Percentiles rank a stretch among this genome's conserved stretches.
Conservation (phyloP, 2,797 vertebrate genomes). For the Acropternis orthonyx region DNA sequence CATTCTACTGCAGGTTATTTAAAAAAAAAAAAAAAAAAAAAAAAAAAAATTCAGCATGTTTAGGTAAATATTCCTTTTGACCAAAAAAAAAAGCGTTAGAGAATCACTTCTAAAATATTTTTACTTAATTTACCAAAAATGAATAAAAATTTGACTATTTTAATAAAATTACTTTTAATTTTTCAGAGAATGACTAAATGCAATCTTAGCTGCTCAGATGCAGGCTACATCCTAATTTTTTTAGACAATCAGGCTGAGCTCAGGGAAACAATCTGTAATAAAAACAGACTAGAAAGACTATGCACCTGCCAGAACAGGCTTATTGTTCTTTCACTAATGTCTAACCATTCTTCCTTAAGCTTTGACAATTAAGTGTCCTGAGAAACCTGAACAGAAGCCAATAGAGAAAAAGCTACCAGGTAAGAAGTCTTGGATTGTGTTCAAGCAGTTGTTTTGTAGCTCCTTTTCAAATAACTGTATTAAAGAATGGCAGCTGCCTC, state of each 20-base stretch:
- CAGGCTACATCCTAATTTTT: neutral
- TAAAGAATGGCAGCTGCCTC: neutral
- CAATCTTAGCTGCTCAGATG: neutral
- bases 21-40: neutral
- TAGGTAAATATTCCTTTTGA: neutral
- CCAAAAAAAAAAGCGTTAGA: neutral
- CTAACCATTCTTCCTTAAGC: conserved; percentile 68
- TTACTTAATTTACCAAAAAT: neutral
- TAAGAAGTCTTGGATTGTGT: conserved; percentile 57
- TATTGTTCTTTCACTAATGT: neutral
- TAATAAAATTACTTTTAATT: neutral
- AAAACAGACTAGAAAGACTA: neutral
- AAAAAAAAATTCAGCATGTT: neutral
- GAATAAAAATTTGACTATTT: neutral
- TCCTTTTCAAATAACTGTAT: neutral
- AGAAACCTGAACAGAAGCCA: conserved; percentile 76
- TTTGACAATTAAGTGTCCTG: conserved; percentile 86
- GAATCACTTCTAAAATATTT: neutral
- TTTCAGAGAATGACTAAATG: neutral
- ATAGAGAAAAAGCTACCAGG: conserved; percentile 90
- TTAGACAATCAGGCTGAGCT: neutral
- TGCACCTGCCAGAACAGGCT: neutral
- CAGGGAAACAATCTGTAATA: neutral
- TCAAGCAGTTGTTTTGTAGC: neutral
- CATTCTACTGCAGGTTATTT: neutral